Evolutionary conservation across 1,140 invertebrate genomes (phyloP), one percentile per base, ranked within the genome.

Genomic region (Drosophila subpulchrella): DNA sequence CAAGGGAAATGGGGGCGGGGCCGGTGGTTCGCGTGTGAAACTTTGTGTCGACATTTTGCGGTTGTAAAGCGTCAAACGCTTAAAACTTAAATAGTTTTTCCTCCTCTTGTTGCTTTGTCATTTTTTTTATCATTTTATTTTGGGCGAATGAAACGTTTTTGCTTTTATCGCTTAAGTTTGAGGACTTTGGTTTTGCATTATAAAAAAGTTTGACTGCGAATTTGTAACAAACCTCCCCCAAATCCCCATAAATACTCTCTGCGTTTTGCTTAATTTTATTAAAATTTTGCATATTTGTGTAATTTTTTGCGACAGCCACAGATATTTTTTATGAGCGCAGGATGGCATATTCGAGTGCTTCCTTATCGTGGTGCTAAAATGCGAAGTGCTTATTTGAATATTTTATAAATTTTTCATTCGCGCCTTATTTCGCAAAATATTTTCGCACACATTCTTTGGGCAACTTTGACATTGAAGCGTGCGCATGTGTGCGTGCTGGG

Each of bases 381-480:
- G 75, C 71, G 72, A 83, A 90, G 81, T 75, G 78, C 60, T 90
- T 83, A 76, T 88, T 90, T 91, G 77, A 84, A 91, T 91, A 84
- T 88, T 88, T 90, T 88, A 91, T 90, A 84, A 73, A 91, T 90
- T 81, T 90, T 90, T 88, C 82, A 90, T 90, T 91, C 80, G 80
- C 88, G 82, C 88, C 79, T 86, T 88, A 77, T 86, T 90, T 90
- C 63, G 62, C 82, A 78, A 86, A 86, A 83, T 77, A 88, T 83
- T 84, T 88, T 91, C 79, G 73, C 76, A 79, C 86, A 85, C 86
- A 81, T 90, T 83, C 70, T 67, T 71, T 59, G 70, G 53, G 51
- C 48, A 89, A 89, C 84, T 88, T 89, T 88, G 79, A 83, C 72
- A 88, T 88, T 88, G 72, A 57, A 34, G 54, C 38, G 36, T 68